Base-by-base conservation (phyloP, 1,140 invertebrate genomes). In the Anoplolepis gracilipes region DNA sequence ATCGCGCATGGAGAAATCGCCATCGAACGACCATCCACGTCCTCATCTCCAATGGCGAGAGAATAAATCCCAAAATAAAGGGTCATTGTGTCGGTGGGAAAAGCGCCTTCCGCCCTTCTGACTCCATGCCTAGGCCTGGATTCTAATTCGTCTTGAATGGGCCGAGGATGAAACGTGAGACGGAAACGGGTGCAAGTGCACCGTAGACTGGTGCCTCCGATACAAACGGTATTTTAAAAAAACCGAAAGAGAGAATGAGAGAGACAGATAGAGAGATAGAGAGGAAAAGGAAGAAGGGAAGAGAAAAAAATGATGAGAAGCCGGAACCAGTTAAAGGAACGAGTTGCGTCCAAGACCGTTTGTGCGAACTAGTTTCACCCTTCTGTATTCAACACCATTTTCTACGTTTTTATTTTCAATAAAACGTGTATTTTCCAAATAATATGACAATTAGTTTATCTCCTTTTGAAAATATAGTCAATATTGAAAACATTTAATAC, bases 181-280 rank as follows among this genome's bases (percentile, higher is more conserved):
- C 90, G 90, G 92, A 92, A 93, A 92, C 89, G 92, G 90, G 92
- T 93, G 92, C 92, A 93, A 93, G 92, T 93, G 92, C 90, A 92
- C 76, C n/a, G 36, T 19, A 42, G 25, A 67, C 57, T 67, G 49
- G 77, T 86, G 42, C 46, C 46, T 72, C 77, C 39, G 42, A 46
- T 70, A 64, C 85, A 86, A 79, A 87, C 85, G 78, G 72, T 88
- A 88, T 86, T 89, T 85, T 65, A 57, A 75, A 59, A 64, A 64
- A 42, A 59, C 42, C 19, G 39, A 16, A 64, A 33, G 13, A 28
- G n/a, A 30, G 22, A n/a, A 25, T 39, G 16, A 46, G 22, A 28
- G 13, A 13, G 10, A 55, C 57, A 39, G 5, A 84, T 25, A 49
- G 13, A 53, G 16, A 65, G n/a, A 28, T 10, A 78, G 11, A 69